Percentiles rank a stretch among this genome's conserved stretches.
Evolutionary conservation across 2,797 vertebrate species (phyloP).

Genomic region (Tinamus major): DNA sequence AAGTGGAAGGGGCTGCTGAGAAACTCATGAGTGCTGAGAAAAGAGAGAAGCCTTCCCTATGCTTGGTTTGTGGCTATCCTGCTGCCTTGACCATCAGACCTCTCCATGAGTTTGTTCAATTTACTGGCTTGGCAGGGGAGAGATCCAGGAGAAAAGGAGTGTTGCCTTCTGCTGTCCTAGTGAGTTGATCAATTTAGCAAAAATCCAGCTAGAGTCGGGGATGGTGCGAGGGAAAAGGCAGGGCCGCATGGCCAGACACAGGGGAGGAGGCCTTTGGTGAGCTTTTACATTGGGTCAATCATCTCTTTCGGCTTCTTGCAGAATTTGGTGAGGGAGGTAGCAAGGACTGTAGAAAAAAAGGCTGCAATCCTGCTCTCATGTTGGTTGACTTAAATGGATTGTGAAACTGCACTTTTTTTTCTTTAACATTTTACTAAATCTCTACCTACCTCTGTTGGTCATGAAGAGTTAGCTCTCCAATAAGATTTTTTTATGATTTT

Average conservation of each 20-base stretch:
- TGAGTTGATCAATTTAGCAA: fast-evolving
- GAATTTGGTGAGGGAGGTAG: not conserved
- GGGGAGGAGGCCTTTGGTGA: not conserved
- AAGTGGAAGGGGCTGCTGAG: not conserved
- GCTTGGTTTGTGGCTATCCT: not conserved
- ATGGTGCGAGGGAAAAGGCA: not conserved
- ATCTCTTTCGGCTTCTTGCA: not conserved
- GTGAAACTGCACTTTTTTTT: not conserved
- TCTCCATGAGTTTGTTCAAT: fast-evolving
- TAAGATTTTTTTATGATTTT: not conserved
- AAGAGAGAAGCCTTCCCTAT: not conserved
- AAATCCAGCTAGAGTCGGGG: not conserved
- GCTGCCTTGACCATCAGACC: not conserved
- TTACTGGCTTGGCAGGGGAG: not conserved
- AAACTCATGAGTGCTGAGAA: not conserved
- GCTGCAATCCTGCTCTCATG: not conserved
- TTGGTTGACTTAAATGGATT: not conserved
- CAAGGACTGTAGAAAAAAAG: not conserved
- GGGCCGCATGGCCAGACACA: not conserved
- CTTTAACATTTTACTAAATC: not conserved
- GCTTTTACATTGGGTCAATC: not conserved
- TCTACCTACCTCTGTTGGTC: not conserved
- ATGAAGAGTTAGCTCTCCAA: not conserved
- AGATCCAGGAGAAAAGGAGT: not conserved
- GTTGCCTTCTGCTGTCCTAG: not conserved